These are phyloP conservation scores for Gopherus evgoodei DNA, from an alignment of 2,113 vertebrate genomes.

Conservation along the genomic window DNA sequence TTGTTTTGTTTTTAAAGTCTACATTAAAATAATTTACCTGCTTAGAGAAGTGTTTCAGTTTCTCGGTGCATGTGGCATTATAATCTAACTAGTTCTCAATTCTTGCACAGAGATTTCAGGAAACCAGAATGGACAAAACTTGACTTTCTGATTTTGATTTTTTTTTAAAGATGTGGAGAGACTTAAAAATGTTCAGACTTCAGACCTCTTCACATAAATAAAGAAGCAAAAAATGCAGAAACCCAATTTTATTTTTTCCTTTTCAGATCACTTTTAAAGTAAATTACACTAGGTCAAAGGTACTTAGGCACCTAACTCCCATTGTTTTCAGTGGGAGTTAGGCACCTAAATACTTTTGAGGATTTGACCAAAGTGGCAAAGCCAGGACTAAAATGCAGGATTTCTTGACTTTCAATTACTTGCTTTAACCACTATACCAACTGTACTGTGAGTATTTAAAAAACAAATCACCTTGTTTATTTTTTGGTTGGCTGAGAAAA, in stretches of 20 bases:
- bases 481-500: background rate
- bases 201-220: background rate
- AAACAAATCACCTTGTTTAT: background rate
- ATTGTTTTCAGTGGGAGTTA: background rate
- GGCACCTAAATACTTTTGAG: background rate
- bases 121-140: constrained; percentile 32
- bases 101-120: background rate
- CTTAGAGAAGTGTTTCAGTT: background rate
- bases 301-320: background rate
- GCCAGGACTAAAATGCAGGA: background rate
- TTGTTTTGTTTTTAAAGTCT: background rate
- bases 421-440: background rate
- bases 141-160: background rate
- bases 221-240: background rate
- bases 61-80: constrained; percentile 10
- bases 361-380: background rate
- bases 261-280: background rate
- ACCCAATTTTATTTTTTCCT: background rate
- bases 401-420: background rate
- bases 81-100: background rate
- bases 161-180: background rate
- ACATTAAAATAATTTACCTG: background rate
- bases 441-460: fast-evolving
- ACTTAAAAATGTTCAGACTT: background rate
- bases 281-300: background rate